Conservation (phyloP, 2,888 invertebrate species). For the Sipunculus nudus region DNA sequence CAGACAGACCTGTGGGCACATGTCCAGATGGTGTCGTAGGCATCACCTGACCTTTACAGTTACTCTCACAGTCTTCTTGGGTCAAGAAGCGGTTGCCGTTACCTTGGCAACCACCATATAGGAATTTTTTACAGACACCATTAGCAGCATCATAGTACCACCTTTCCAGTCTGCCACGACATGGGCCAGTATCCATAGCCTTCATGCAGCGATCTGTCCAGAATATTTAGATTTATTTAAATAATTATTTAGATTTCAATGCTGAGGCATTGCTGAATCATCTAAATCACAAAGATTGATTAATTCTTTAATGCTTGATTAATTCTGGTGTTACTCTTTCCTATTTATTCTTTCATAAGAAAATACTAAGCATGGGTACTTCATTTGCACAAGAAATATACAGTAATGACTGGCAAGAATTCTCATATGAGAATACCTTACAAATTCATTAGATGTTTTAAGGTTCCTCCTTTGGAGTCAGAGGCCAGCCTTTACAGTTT, state of each 20-base stretch:
- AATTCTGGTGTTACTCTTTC: too few relatives aligned
- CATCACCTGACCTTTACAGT: too few relatives aligned
- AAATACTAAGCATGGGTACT: too few relatives aligned
- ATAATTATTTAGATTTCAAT: neutral
- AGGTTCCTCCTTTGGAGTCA: too few relatives aligned
- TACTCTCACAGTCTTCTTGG: constrained; percentile 76
- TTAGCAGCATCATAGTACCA: constrained; percentile 71
- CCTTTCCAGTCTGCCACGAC: constrained; percentile 42
- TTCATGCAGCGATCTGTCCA: constrained; percentile 12
- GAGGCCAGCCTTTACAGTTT: too few relatives aligned
- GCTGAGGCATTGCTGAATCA: neutral
- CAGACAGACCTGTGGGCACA: too few relatives aligned
- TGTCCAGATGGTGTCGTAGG: too few relatives aligned
- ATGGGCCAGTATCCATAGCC: constrained; percentile 39
- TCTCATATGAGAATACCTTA: too few relatives aligned
- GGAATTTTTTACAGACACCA: constrained; percentile 14
- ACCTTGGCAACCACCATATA: constrained; percentile 23
- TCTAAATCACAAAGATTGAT: neutral
- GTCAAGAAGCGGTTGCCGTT: constrained; percentile 42
- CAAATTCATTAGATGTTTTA: too few relatives aligned
- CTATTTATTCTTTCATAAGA: too few relatives aligned
- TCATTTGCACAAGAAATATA: too few relatives aligned
- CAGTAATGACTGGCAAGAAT: too few relatives aligned
- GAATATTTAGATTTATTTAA: neutral
- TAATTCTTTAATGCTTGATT: neutral